phyloP scores from a whole-genome alignment of 1,140 invertebrate species.

The Tetragnatha versicolor region DNA sequence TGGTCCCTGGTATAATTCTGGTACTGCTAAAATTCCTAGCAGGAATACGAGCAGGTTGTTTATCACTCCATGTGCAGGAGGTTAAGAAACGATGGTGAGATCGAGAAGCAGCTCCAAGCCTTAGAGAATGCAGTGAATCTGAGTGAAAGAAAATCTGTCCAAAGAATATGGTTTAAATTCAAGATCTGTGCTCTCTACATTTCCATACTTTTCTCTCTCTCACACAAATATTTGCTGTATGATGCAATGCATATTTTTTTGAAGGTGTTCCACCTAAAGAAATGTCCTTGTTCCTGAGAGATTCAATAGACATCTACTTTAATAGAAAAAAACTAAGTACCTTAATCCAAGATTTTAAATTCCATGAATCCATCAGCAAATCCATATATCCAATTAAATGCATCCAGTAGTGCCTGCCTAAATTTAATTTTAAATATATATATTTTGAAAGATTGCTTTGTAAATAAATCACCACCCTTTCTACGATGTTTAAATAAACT shows the following conservation, averaged over 20 bases:
- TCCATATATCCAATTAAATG: not conserved
- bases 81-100: not conserved
- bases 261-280: slow-evolving; percentile 19
- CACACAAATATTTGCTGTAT: slow-evolving; percentile 4
- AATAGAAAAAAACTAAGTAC: not conserved
- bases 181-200: not conserved
- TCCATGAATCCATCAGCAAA: slow-evolving; percentile 6
- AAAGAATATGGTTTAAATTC: slow-evolving; percentile 17
- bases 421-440: slow-evolving; percentile 15
- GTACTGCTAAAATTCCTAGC: not conserved
- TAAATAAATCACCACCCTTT: not conserved
- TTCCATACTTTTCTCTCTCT: not conserved
- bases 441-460: slow-evolving; percentile 16
- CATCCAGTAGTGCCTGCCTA: not conserved
- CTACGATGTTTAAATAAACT: not conserved
- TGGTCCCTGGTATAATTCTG: too few relatives aligned
- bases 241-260: not conserved
- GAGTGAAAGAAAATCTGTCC: not conserved
- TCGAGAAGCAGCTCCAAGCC: not conserved
- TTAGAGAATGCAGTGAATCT: not conserved
- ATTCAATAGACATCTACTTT: not conserved
- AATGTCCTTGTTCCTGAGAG: not conserved
- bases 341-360: not conserved
- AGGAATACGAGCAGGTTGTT: not conserved
- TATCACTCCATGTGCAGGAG: not conserved